Evolutionary conservation across 2,113 vertebrate genomes (phyloP).

Genomic region (Takifugu bimaculatus): DNA sequence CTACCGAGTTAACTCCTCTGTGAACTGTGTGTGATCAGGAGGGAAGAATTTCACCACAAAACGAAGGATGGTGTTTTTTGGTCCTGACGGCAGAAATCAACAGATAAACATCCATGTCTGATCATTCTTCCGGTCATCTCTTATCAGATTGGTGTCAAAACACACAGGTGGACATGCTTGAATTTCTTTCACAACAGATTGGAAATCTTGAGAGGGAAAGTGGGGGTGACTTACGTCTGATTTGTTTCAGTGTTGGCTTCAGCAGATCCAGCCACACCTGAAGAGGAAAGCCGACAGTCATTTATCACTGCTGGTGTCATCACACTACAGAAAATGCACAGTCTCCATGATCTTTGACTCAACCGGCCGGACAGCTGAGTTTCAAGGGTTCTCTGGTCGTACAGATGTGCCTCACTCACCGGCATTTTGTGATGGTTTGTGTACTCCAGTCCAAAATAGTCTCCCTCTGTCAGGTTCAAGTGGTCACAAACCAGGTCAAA

Average conservation of each 20-base stretch:
- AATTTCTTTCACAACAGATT: background rate
- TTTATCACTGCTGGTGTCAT: too few species aligned
- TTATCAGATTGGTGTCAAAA: too few species aligned
- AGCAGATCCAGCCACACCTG: conserved; percentile 94
- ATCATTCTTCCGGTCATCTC: too few species aligned
- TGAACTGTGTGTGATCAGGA: conserved; percentile 91
- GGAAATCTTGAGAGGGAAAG: background rate
- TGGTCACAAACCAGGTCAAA: conserved; percentile 86
- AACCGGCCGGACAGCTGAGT: too few species aligned
- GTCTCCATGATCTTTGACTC: too few species aligned
- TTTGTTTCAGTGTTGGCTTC: conserved; percentile 90
- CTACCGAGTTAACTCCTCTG: conserved; percentile 96
- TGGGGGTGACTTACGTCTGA: conserved; percentile 76
- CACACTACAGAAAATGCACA: too few species aligned
- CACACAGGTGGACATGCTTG: too few species aligned
- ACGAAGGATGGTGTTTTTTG: conserved; percentile 88
- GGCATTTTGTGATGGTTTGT: conserved; percentile 88
- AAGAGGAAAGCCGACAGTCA: conserved; percentile 3
- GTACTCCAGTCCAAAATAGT: conserved; percentile 95
- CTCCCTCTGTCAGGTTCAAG: conserved; percentile 89
- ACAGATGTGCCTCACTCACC: conserved; percentile 63
- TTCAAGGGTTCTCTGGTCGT: too few species aligned
- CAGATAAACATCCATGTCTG: too few species aligned
- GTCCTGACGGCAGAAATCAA: conserved; percentile 71
- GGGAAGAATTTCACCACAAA: conserved; percentile 99